These are phyloP conservation scores for Mormyrops boulengeri DNA, from an alignment of 2,797 vertebrate genomes.

Conservation along the genomic window DNA sequence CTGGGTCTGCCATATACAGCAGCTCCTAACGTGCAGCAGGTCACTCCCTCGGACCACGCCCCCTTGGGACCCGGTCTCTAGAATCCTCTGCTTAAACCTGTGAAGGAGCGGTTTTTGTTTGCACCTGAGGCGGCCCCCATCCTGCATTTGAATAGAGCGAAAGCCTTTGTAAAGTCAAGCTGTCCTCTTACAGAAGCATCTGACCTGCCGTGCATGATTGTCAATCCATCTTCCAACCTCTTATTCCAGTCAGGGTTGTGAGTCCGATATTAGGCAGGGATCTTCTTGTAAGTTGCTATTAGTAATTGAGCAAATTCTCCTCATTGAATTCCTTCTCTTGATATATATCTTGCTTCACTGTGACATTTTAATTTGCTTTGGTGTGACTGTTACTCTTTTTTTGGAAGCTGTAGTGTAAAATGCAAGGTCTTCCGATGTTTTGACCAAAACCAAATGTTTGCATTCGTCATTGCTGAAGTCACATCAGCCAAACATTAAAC, in stretches of 20 bases:
- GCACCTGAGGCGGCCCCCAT: not conserved
- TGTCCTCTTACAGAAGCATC: conserved; percentile 13
- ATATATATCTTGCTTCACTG: conserved; percentile 24
- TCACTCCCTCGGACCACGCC: not conserved
- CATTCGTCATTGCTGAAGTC: not conserved
- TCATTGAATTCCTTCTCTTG: conserved; percentile 24
- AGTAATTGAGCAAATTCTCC: not conserved
- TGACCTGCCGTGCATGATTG: conserved; percentile 32
- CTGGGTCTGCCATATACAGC: not conserved
- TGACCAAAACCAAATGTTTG: not conserved
- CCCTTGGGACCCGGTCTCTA: not conserved
- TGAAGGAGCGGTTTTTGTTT: not conserved
- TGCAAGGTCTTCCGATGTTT: conserved; percentile 17
- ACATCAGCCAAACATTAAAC: conserved; percentile 46
- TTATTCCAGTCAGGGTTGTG: conserved; percentile 25
- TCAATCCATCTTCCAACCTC: conserved; percentile 47
- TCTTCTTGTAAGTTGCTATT: conserved; percentile 21
- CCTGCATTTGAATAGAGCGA: not conserved
- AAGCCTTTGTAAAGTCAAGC: not conserved
- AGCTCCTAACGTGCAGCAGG: not conserved
- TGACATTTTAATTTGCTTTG: conserved; percentile 21
- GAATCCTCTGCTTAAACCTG: not conserved
- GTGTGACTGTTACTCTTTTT: conserved; percentile 33
- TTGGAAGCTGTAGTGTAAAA: conserved; percentile 33
- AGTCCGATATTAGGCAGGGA: conserved; percentile 33